A percentile compares a stretch with the other conserved stretches of the same genome.
Conservation (phyloP, 2,113 vertebrate genomes). For the Marmota monax region DNA sequence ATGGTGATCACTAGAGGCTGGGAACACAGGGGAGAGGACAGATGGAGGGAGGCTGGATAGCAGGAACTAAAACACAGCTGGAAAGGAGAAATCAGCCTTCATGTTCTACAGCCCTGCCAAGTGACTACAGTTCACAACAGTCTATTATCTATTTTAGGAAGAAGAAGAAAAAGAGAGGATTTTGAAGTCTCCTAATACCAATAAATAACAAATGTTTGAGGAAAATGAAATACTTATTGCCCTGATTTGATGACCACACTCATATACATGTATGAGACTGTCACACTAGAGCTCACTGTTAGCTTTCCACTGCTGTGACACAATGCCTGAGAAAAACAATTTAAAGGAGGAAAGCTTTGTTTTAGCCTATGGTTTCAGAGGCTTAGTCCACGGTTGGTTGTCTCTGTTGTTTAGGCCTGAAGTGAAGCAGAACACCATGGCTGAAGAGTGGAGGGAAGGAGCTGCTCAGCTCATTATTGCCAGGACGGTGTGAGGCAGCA, state of each 20-base stretch:
- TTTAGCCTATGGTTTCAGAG: neutral
- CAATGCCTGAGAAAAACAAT: neutral
- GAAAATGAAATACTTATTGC: rapidly evolving
- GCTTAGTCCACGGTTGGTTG: neutral
- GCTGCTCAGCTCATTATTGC: neutral
- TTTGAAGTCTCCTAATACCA: neutral
- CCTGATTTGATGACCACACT: neutral
- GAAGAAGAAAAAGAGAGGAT: neutral
- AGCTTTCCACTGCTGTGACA: neutral
- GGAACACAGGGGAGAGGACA: neutral
- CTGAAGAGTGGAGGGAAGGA: neutral
- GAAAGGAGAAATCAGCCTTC: neutral
- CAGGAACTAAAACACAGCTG: rapidly evolving
- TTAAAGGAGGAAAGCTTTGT: neutral
- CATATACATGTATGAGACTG: neutral
- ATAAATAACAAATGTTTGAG: neutral
- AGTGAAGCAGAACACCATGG: too few relatives aligned
- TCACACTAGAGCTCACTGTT: neutral
- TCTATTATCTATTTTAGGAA: too few relatives aligned
- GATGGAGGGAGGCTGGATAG: neutral
- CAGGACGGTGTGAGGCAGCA: neutral
- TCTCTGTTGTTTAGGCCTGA: neutral
- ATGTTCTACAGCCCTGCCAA: neutral
- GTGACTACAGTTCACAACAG: neutral
- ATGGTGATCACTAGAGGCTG: neutral